Conservation (phyloP, 1,140 invertebrate species). For the Hypsibius dujardini region DNA sequence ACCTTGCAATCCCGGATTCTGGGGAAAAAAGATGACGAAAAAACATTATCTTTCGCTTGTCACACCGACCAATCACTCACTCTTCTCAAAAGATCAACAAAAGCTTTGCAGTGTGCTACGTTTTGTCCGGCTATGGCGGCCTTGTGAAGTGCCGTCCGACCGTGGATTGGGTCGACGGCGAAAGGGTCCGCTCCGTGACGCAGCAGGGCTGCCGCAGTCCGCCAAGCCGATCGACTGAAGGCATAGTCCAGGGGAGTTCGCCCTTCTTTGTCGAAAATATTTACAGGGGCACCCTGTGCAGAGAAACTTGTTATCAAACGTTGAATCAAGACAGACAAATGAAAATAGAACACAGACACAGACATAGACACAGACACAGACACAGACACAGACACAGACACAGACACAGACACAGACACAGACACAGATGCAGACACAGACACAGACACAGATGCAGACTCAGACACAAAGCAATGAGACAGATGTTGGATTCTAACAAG, state of each 20-base stretch:
- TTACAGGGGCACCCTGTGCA: neutral
- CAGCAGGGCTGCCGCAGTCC: neutral
- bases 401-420: too few species aligned
- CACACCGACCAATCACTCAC: neutral
- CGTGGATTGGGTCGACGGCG: neutral
- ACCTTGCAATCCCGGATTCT: neutral
- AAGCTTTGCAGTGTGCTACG: neutral
- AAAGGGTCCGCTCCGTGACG: neutral
- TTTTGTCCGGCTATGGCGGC: neutral
- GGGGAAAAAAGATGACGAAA: neutral
- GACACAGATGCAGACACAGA: too few species aligned
- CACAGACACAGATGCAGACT: too few species aligned
- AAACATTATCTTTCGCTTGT: too few species aligned
- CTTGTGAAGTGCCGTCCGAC: neutral
- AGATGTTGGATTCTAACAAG: too few species aligned
- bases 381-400: too few species aligned
- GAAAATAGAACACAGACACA: too few species aligned
- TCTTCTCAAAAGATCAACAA: neutral
- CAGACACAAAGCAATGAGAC: too few species aligned
- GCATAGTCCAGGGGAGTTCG: neutral
- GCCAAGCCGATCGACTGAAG: neutral
- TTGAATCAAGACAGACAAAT: too few species aligned
- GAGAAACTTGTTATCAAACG: too few species aligned
- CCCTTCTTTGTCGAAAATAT: neutral
- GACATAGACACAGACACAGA: too few species aligned